Base-by-base conservation (phyloP, 1,140 invertebrate genomes). In the Lordiphosa collinella region DNA sequence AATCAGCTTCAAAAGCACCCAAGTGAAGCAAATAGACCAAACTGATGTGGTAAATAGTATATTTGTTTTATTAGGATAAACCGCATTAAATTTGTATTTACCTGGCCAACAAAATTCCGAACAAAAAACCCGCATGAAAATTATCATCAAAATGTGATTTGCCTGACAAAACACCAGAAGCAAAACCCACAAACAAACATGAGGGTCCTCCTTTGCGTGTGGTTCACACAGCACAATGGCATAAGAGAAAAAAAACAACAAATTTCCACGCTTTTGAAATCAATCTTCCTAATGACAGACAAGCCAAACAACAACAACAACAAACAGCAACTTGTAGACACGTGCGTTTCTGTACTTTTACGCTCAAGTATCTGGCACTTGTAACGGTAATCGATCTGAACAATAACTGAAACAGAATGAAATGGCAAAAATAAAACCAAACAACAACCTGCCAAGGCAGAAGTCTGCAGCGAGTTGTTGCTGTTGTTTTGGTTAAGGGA, bases 231-330 rank as follows among this genome's bases (percentile, higher is more conserved):
- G 25, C 7, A 80, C 54, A 80, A 80, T 63, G 57, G 57, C 38
- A 54, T 37, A 58, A 37, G 18, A 49, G 51, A 32, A 16, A 32
- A 41, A 22, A 46, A 22, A 22, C 18, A 22, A 22, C 64, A 56
- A 54, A 47, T 68, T 82, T 75, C 55, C 57, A 68, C 48, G 71
- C 61, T 67, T 72, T 82, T 75, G 71, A 80, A 80, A 80, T 80
- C 78, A 84, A 80, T 80, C 76, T 80, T 82, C 78, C 76, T 80
- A 80, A 76, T 80, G 76, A 80, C 76, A 76, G 76, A 71, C 66
- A 67, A 36, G 47, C 44, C 40, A 43, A 43, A 35, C 38, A 35
- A n/a, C 12, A 43, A 35, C 38, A 35, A n/a, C 12, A 10, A 46
- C 36, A 55, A 41, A 50, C 49, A 44, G 22, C 47, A 38, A 31